Evolutionary conservation across 2,113 vertebrate species (phyloP), one percentile per base, ranked within the genome.

Genomic region (Galeopterus variegatus): DNA sequence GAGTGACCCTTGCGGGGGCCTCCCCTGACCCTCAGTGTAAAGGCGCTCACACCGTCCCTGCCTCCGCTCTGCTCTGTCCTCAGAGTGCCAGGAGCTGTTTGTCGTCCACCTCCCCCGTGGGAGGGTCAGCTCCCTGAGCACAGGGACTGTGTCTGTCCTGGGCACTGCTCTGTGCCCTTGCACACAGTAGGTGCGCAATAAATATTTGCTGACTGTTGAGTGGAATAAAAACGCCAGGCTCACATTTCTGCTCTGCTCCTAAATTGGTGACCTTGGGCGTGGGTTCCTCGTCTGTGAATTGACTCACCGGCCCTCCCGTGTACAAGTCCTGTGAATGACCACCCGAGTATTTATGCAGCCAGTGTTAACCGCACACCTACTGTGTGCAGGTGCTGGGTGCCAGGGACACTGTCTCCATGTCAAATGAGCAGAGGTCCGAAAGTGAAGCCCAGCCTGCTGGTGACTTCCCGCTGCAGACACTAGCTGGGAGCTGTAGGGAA

Each of bases 381-480:
- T 14, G 1, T 54, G 18, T 24, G 14, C 67, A 65, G 54, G 64
- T 24, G 2, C 73, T 36, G 1, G 8, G 62, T 4, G 54, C 58
- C 26, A 1, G 31, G 84, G 31, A 45, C 7, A 15, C 6, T 1
- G 41, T 13, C 17, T 11, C 1, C 3, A 0, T 3, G 31, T 67
- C 21, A 11, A 3, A 6, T 1, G 8, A 26, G 65, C 23, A 8
- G 58, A 12, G 28, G 76, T 12, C 77, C 70, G 5, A 33, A 33
- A 2, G 31, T 0, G 0, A 31, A 28, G 67, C 6, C 1, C 12
- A 11, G 41, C 10, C 48, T 0, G 21, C 11, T 3, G 0, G 24
- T 4, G 88, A 65, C 54, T 13, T 11, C 54, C 26, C 12, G 0
- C 4, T 3, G 4, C 36, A 86, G 54, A 19, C 33, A 15, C 1